These are phyloP conservation scores for Leucozona laternaria DNA, from an alignment of 2,888 invertebrate genomes.

Conservation along the genomic window DNA sequence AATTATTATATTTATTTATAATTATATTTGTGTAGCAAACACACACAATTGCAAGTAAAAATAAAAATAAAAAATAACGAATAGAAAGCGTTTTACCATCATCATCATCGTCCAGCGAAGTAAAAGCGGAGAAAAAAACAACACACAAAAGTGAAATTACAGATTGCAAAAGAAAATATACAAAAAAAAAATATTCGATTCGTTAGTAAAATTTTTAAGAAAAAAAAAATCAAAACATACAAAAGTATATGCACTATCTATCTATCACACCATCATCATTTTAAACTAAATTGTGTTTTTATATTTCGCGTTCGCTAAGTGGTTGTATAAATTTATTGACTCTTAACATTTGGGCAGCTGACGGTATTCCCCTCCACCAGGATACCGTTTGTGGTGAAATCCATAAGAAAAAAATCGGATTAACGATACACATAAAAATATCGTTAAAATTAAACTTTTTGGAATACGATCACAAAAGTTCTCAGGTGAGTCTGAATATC, in stretches of 20 bases:
- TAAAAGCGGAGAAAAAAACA: conserved; percentile 66
- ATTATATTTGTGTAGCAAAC: conserved; percentile 58
- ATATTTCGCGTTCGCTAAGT: conserved; percentile 55
- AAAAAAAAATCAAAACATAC: conserved; percentile 44
- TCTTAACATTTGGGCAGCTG: conserved; percentile 43
- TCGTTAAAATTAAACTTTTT: conserved; percentile 15
- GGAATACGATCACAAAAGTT: conserved; percentile 29
- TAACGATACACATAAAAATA: conserved; percentile 11
- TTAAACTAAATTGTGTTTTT: conserved; percentile 28
- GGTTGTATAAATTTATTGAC: conserved; percentile 61
- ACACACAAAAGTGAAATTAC: conserved; percentile 77
- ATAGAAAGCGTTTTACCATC: conserved; percentile 63
- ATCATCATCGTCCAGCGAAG: conserved; percentile 33
- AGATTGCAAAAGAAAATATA: conserved; percentile 66
- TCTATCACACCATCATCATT: conserved; percentile 25
- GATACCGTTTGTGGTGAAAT: conserved; percentile 32
- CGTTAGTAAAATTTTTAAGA: conserved; percentile 30
- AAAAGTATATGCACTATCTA: conserved; percentile 48
- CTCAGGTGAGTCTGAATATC: conserved; percentile 55
- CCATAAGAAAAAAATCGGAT: conserved; percentile 18
- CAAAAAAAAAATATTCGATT: conserved; percentile 47
- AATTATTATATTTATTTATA: conserved; percentile 46
- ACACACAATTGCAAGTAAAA: conserved; percentile 41
- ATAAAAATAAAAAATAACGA: conserved; percentile 13
- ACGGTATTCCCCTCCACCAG: conserved; percentile 18